Conservation (phyloP, 1,140 invertebrate genomes). For the Drosophila fuyamai region DNA sequence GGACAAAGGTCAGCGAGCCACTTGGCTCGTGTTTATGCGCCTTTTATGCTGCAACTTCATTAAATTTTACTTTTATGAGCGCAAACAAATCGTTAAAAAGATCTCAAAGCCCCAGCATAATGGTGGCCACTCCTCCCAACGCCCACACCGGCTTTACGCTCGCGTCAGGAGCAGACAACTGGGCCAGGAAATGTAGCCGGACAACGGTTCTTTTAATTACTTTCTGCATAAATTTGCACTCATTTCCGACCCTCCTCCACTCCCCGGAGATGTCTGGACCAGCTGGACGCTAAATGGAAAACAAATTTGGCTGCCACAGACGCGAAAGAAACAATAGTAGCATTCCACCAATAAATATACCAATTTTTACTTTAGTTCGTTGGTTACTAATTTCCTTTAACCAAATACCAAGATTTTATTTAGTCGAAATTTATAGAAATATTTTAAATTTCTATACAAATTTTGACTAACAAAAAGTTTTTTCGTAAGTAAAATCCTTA, state of each 20-base stretch:
- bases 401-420: no score
- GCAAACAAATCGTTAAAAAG: conserved; percentile 68
- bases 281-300: conserved; percentile 42
- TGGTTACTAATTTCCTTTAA: no score
- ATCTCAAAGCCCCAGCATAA: conserved; percentile 45
- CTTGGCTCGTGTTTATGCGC: conserved; percentile 54
- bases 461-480: no score
- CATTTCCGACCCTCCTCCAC: conserved; percentile 43
- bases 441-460: no score
- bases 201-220: conserved; percentile 78
- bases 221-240: conserved; percentile 81
- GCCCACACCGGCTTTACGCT: background rate
- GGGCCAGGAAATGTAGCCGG: conserved; percentile 44
- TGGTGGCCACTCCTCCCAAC: conserved; percentile 23
- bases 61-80: conserved; percentile 73
- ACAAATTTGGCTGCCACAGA: conserved; percentile 30
- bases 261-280: conserved; percentile 15
- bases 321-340: conserved; percentile 1
- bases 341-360: no score
- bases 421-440: no score
- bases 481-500: no score
- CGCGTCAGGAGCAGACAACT: background rate
- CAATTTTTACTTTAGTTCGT: no score
- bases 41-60: conserved; percentile 77
- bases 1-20: conserved; percentile 46